phyloP scores from a whole-genome alignment of 2,113 vertebrate genomes.

The Amphiprion percula region DNA sequence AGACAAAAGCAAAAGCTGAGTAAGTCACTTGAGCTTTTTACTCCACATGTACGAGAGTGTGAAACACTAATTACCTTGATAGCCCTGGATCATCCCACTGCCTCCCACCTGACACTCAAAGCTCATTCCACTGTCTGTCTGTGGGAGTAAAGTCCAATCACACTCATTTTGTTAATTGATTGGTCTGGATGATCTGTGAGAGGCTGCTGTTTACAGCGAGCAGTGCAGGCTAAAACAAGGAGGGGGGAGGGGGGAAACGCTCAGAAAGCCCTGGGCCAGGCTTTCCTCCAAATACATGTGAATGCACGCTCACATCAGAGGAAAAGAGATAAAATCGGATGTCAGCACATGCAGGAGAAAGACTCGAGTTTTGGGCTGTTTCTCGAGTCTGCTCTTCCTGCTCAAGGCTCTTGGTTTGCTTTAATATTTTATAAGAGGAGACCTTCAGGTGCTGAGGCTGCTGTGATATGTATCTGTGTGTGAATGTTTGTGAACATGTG shows the following conservation, averaged over 20 bases:
- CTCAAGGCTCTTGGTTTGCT: conserved; percentile 50
- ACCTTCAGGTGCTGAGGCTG: conserved; percentile 6
- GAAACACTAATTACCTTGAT: conserved; percentile 31
- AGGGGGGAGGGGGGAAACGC: background rate
- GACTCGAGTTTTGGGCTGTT: background rate
- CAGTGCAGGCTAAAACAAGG: background rate
- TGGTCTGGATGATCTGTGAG: conserved; percentile 22
- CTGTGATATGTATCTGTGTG: conserved; percentile 9
- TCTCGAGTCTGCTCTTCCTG: conserved; percentile 8
- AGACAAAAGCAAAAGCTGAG: conserved; percentile 6
- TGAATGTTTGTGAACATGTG: conserved; percentile 10
- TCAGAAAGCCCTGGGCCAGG: background rate
- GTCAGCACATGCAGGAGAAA: conserved; percentile 8
- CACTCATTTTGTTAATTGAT: conserved; percentile 36
- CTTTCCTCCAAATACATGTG: background rate
- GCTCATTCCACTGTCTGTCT: conserved; percentile 20
- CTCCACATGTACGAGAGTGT: background rate
- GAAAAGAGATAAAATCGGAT: conserved; percentile 7
- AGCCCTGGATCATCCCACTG: conserved; percentile 1
- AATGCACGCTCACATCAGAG: background rate
- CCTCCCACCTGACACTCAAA: conserved; percentile 31
- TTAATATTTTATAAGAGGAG: conserved; percentile 70
- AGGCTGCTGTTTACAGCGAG: conserved; percentile 11
- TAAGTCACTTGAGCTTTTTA: conserved; percentile 20
- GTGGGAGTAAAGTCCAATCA: conserved; percentile 29